These are phyloP conservation scores for Phortica variegata DNA, from an alignment of 1,140 invertebrate species.

Conservation along the genomic window DNA sequence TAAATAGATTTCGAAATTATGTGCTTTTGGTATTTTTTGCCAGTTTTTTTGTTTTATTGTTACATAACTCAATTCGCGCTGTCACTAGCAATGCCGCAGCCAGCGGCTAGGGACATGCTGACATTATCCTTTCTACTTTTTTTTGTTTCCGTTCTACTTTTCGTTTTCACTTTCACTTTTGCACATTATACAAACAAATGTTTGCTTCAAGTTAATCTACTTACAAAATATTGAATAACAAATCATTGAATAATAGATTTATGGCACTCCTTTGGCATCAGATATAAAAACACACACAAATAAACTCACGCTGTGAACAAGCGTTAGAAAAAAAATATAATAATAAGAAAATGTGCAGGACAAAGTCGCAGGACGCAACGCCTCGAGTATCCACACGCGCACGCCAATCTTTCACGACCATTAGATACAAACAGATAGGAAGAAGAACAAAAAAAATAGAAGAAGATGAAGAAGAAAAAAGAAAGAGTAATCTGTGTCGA, in stretches of 20 bases:
- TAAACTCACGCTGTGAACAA: no score
- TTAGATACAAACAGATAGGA: no score
- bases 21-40: constrained; percentile 18
- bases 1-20: constrained; percentile 54
- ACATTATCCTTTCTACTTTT: constrained; percentile 36
- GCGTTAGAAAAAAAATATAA: no score
- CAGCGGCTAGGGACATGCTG: constrained; percentile 19
- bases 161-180: no score
- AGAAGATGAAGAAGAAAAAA: constrained; percentile 15
- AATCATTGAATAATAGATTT: constrained; percentile 56
- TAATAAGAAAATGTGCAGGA: no score
- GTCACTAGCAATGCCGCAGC: constrained; percentile 9
- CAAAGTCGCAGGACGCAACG: no score
- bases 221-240: constrained; percentile 56
- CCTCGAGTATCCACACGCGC: no score
- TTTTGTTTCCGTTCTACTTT: no score
- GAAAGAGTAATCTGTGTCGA: constrained; percentile 23
- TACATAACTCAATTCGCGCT: constrained; percentile 36
- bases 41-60: constrained; percentile 5
- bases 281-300: neutral
- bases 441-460: no score
- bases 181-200: constrained; percentile 33
- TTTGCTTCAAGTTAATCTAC: constrained; percentile 50
- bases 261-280: constrained; percentile 25
- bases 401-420: no score